Base-by-base conservation (phyloP, 2,797 vertebrate genomes). In the Micropoecilia bifurca region DNA sequence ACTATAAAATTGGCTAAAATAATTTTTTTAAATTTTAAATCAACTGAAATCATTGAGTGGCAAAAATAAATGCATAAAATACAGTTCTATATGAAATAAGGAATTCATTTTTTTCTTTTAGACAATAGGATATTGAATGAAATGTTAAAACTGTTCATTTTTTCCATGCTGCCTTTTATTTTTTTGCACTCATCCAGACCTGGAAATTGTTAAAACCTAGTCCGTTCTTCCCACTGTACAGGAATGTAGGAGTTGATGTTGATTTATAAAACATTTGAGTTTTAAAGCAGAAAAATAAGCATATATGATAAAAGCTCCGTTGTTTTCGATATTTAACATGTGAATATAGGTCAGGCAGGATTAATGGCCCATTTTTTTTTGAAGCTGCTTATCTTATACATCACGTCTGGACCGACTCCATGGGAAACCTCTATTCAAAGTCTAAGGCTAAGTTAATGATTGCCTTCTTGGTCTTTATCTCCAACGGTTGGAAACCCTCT, bases 381-480 rank as follows among this genome's bases (percentile, higher is more conserved):
- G 14, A 50, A 46, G 22, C 14, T 47, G 28, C 43, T 87, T 81
- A 69, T 80, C 59, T 79, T 50, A 74, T 76, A 75, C 68, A 50
- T 33, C 28, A 61, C 0, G 1, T 28, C 55, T 39, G 18, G 22
- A n/a, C 13, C 36, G 3, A 72, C 30, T 53, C 46, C 4, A 18
- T 14, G 57, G 66, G 25, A 48, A 81, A 82, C 12, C 30, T 75
- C 72, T 76, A 83, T 75, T 75, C 47, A 74, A 36, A 25, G 4
- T 74, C 18, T 77, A 25, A 48, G 63, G 48, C 0, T 2, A 1
- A 73, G 72, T 88, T 86, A 88, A 89, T 82, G 22, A 80, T 77
- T 78, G 0, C 39, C 50, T 20, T 41, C 18, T 61, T 12, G 39
- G 22, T 59, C 20, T 9, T 43, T 28, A 69, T 22, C 30, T 30